These are phyloP conservation scores for Penelope pileata DNA, from an alignment of 2,113 vertebrate species.

Conservation along the genomic window DNA sequence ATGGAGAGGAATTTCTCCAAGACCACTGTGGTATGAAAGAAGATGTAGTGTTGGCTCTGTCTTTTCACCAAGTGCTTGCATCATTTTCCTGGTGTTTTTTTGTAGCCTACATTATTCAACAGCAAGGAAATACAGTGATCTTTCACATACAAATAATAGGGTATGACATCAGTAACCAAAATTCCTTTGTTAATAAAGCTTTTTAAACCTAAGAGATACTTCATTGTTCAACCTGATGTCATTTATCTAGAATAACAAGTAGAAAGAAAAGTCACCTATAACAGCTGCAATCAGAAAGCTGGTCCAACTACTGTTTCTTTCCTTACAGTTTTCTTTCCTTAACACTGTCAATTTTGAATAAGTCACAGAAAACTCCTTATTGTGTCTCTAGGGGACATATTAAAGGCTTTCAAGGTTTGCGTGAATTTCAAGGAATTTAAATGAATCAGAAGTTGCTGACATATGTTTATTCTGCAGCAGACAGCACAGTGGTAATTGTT, in stretches of 20 bases:
- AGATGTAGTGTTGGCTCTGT: not conserved
- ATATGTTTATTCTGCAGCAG: not conserved
- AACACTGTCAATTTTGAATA: not conserved
- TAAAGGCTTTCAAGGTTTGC: not conserved
- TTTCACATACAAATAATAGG: not conserved
- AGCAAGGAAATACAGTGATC: not conserved
- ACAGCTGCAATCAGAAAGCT: not conserved
- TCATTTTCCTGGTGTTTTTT: not conserved
- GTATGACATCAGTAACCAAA: not conserved
- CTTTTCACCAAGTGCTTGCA: not conserved
- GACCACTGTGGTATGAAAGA: not conserved
- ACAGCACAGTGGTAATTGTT: not conserved
- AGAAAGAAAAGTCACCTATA: not conserved
- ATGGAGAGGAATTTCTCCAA: not conserved
- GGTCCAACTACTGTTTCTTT: not conserved
- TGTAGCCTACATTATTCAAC: not conserved
- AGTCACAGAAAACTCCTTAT: not conserved
- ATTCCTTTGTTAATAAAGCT: not conserved
- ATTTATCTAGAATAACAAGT: not conserved
- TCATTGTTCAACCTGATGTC: not conserved
- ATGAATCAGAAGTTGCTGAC: not conserved
- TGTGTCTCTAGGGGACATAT: not conserved
- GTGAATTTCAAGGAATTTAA: slow-evolving; percentile 35
- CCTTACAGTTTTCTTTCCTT: not conserved
- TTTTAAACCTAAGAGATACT: not conserved